phyloP scores from a whole-genome alignment of 2,113 vertebrate genomes.

The Rostratula benghalensis region DNA sequence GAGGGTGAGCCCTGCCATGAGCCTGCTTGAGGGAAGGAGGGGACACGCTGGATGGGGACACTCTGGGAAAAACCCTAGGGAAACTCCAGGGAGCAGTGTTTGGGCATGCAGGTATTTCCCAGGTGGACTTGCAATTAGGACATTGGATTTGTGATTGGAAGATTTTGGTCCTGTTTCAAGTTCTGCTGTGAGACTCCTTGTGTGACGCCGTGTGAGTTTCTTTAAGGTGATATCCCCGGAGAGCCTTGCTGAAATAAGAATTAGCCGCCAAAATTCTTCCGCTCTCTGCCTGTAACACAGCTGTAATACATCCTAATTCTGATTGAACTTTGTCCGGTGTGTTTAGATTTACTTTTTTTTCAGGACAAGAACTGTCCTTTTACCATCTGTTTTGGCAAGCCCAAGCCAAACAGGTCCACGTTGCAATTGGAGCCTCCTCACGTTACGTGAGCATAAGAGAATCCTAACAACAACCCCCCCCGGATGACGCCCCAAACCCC shows the following conservation, averaged over 20 bases:
- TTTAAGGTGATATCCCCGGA: neutral
- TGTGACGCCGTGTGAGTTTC: neutral
- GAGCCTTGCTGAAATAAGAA: neutral
- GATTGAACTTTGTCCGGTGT: neutral
- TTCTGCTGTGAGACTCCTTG: neutral
- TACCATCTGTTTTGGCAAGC: neutral
- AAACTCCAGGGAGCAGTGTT: neutral
- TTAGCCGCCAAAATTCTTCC: neutral
- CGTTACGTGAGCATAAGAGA: neutral
- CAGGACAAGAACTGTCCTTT: neutral
- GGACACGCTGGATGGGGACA: neutral
- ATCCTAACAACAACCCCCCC: neutral
- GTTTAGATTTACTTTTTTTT: neutral
- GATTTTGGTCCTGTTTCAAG: neutral
- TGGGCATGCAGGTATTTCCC: neutral
- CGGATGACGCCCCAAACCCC: neutral
- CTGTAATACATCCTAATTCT: neutral
- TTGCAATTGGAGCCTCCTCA: neutral
- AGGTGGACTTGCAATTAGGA: neutral
- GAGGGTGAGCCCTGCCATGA: neutral
- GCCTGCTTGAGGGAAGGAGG: neutral
- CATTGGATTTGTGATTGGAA: neutral
- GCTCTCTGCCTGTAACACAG: neutral
- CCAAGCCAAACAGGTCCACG: neutral
- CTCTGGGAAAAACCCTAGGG: neutral